Conservation (phyloP, 2,113 vertebrate species). For the Psilopsiagon aurifrons region DNA sequence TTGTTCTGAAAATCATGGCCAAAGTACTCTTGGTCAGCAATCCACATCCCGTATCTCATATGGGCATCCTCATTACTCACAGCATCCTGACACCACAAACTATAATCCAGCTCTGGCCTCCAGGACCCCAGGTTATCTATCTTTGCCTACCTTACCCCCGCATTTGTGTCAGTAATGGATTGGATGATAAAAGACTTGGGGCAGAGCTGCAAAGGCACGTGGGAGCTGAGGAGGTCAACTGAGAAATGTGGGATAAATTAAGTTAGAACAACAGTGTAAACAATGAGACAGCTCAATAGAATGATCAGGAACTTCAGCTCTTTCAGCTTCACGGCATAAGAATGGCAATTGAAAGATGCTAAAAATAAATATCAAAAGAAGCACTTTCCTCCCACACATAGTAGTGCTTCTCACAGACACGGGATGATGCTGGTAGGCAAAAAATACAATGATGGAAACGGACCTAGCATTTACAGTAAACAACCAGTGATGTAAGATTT, state of each 20-base stretch:
- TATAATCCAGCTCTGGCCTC: background rate
- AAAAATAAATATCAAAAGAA: slow-evolving; percentile 36
- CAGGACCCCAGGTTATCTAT: background rate
- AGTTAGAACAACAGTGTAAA: background rate
- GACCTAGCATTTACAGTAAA: background rate
- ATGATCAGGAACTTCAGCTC: background rate
- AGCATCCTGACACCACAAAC: background rate
- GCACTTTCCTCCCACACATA: background rate
- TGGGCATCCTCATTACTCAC: background rate
- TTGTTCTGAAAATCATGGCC: background rate
- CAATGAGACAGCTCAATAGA: background rate
- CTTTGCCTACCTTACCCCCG: background rate
- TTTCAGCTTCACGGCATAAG: background rate
- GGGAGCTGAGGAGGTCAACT: background rate
- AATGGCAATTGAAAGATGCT: slow-evolving; percentile 11
- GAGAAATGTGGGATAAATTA: background rate
- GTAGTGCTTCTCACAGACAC: background rate
- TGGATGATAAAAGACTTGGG: background rate
- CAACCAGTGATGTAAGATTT: background rate
- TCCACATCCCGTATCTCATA: background rate
- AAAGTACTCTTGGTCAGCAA: background rate
- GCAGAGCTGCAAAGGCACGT: background rate
- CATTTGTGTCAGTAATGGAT: background rate
- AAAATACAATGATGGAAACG: background rate
- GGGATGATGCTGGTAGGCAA: background rate